These are phyloP conservation scores for Pasiphila rectangulata DNA, from an alignment of 2,888 invertebrate species.

Conservation along the genomic window DNA sequence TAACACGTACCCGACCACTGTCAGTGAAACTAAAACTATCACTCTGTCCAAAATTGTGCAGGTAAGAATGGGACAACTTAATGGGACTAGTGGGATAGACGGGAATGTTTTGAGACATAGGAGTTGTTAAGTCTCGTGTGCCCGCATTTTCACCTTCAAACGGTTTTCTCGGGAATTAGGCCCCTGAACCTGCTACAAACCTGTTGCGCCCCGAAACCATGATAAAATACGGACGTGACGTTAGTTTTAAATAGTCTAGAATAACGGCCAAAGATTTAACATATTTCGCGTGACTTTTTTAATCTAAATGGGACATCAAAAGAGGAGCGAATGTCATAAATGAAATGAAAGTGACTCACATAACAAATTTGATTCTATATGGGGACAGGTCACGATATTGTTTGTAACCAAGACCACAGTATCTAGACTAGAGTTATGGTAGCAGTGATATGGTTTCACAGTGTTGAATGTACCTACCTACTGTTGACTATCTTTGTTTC, in stretches of 20 bases:
- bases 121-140: too few species aligned
- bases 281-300: conserved; percentile 1
- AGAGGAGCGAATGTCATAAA: conserved; percentile 9
- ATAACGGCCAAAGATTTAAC: too few species aligned
- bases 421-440: conserved; percentile 15
- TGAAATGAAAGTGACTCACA: conserved; percentile 5
- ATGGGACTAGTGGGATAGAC: too few species aligned
- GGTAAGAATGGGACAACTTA: too few species aligned
- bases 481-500: too few species aligned
- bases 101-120: too few species aligned
- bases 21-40: conserved; percentile 85
- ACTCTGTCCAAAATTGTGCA: conserved; percentile 88
- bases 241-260: too few species aligned
- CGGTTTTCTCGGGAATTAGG: too few species aligned
- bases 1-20: conserved; percentile 87
- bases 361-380: conserved; percentile 13
- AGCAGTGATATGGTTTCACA: conserved; percentile 1
- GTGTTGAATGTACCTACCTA: conserved; percentile 1
- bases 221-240: too few species aligned
- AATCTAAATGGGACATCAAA: conserved; percentile 13
- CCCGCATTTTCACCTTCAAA: too few species aligned
- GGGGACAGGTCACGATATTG: conserved; percentile 29
- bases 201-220: too few species aligned
- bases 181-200: not conserved
- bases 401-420: conserved; percentile 18